phyloP scores from a whole-genome alignment of 2,888 invertebrate genomes.

The Tachina fera region DNA sequence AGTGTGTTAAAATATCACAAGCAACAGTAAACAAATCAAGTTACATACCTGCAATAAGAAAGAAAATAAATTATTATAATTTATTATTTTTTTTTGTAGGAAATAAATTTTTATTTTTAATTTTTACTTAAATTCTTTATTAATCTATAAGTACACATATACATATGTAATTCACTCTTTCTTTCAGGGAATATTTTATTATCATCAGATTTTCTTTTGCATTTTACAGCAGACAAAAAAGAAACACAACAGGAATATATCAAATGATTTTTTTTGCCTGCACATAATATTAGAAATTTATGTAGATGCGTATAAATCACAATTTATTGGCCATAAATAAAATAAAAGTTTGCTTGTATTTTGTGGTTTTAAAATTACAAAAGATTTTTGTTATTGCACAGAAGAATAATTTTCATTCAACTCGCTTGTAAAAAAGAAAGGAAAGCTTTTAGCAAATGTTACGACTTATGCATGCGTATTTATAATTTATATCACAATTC shows the following conservation, averaged over 20 bases:
- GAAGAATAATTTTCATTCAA: conserved; percentile 26
- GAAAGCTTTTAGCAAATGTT: not conserved
- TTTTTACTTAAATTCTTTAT: too few species aligned
- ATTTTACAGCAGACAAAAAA: not conserved
- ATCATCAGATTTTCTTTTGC: not conserved
- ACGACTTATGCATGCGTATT: not conserved
- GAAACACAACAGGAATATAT: not conserved
- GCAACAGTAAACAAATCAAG: not conserved
- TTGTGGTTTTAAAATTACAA: conserved; percentile 39
- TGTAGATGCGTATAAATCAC: conserved; percentile 58
- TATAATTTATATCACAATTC: not conserved
- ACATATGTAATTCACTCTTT: not conserved
- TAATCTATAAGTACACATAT: too few species aligned
- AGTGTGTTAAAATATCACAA: too few species aligned
- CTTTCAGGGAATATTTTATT: not conserved
- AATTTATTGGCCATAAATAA: conserved; percentile 68
- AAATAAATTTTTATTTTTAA: not conserved
- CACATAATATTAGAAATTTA: not conserved
- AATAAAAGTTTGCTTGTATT: conserved; percentile 13
- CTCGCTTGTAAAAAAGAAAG: conserved; percentile 7
- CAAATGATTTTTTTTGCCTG: not conserved
- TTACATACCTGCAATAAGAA: conserved; percentile 51
- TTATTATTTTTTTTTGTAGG: not conserved
- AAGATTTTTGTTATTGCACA: conserved; percentile 2
- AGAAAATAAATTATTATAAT: conserved; percentile 7